A percentile compares a stretch with the other conserved stretches of the same genome.
These are phyloP conservation scores for Microchirus variegatus DNA, from an alignment of 2,797 vertebrate genomes.

Conservation along the genomic window DNA sequence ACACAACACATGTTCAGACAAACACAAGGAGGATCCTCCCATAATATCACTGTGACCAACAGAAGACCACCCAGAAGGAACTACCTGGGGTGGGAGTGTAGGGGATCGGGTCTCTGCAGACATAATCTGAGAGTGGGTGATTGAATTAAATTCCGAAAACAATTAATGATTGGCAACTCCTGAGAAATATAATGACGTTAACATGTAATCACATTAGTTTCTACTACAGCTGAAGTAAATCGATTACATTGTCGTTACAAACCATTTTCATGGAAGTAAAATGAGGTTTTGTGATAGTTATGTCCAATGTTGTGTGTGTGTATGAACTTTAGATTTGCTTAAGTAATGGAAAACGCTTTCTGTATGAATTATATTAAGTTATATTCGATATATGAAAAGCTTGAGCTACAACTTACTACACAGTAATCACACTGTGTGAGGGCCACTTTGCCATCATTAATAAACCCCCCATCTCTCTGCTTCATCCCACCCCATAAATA, in stretches of 20 bases:
- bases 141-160: constrained; percentile 24
- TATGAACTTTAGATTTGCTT: neutral
- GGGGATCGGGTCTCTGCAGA: neutral
- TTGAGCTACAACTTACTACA: no score
- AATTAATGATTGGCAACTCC: constrained; percentile 19
- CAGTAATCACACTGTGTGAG: no score
- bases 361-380: no score
- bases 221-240: constrained; percentile 13
- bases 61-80: constrained; percentile 55
- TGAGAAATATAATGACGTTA: constrained; percentile 22
- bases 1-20: constrained; percentile 53
- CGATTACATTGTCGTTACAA: constrained; percentile 13
- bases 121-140: constrained; percentile 9
- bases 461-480: no score
- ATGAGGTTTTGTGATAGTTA: constrained; percentile 2
- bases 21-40: constrained; percentile 39
- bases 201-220: constrained; percentile 16
- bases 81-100: neutral
- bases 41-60: constrained; percentile 36
- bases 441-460: no score
- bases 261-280: constrained; percentile 14
- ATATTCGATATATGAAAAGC: no score
- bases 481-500: no score
- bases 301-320: neutral
- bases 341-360: no score